phyloP scores from a whole-genome alignment of 2,888 invertebrate genomes.

The Lasioglossum zephyrum region DNA sequence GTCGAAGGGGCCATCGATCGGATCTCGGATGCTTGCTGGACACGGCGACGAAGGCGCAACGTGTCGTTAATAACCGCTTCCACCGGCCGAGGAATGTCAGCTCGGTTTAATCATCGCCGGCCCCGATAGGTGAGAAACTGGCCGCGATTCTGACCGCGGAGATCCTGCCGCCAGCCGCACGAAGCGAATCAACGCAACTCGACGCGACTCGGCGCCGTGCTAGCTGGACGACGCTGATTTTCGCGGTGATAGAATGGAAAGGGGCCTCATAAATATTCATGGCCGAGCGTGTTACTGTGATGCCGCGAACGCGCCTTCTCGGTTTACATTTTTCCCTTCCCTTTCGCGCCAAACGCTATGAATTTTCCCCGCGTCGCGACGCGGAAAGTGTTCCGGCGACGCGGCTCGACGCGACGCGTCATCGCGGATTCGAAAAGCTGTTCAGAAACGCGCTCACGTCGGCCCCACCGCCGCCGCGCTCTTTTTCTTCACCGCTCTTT shows the following conservation, averaged over 20 bases:
- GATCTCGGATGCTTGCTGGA: constrained; percentile 53
- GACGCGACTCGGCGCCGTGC: background rate
- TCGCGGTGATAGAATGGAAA: constrained; percentile 40
- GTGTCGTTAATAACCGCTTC: constrained; percentile 71
- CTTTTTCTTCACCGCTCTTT: constrained; percentile 3
- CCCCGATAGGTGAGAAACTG: constrained; percentile 56
- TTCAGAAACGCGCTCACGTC: constrained; percentile 6
- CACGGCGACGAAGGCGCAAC: constrained; percentile 59
- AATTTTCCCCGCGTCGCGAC: constrained; percentile 18
- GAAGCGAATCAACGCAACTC: constrained; percentile 14
- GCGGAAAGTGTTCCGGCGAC: constrained; percentile 15
- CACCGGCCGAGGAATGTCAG: constrained; percentile 62
- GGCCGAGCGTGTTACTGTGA: constrained; percentile 46
- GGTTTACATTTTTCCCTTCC: constrained; percentile 17
- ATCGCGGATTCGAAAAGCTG: constrained; percentile 8
- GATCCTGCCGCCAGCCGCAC: constrained; percentile 24
- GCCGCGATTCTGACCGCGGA: constrained; percentile 37
- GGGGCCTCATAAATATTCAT: constrained; percentile 51
- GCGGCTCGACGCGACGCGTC: constrained; percentile 8
- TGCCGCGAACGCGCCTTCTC: constrained; percentile 32
- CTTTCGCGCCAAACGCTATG: constrained; percentile 1
- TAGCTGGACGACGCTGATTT: constrained; percentile 42
- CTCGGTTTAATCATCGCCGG: constrained; percentile 67
- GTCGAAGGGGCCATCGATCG: constrained; percentile 61
- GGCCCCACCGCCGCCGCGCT: background rate